Percentiles rank a stretch among this genome's conserved stretches.
phyloP scores from a whole-genome alignment of 2,113 vertebrate species.

The Apistogramma diplotaenia region DNA sequence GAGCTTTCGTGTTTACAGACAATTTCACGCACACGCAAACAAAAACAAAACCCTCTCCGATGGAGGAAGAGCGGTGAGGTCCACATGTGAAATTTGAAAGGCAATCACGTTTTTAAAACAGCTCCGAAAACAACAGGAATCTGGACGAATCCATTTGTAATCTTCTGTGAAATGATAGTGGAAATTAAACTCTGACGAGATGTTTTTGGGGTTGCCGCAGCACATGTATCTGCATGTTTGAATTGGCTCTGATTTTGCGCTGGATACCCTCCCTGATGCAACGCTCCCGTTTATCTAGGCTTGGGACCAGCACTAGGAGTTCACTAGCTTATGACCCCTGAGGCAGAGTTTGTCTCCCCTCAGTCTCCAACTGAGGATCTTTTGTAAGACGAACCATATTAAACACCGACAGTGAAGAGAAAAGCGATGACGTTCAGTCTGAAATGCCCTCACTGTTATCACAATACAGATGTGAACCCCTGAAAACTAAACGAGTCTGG shows the following conservation, averaged over 20 bases:
- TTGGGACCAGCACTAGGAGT: background rate
- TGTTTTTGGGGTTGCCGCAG: background rate
- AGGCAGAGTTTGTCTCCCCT: background rate
- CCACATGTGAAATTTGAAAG: background rate
- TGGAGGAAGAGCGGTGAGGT: background rate
- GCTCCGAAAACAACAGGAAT: background rate
- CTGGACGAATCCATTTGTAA: background rate
- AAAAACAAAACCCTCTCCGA: no score
- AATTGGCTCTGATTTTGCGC: background rate
- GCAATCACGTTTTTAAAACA: background rate
- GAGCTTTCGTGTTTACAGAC: no score
- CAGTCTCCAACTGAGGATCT: background rate
- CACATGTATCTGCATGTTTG: background rate
- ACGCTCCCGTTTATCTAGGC: background rate
- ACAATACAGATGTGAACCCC: background rate
- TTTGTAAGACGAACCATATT: background rate
- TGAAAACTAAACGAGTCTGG: background rate
- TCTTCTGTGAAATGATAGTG: background rate
- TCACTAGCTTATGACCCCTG: background rate
- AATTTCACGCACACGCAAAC: no score
- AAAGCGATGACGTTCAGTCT: background rate
- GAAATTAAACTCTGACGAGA: background rate
- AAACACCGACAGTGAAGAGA: background rate
- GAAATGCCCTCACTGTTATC: background rate
- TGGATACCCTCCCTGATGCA: background rate